Evolutionary conservation across 2,888 invertebrate species (phyloP), one percentile per base, ranked within the genome.

Genomic region (Cryptocephalus moraei): DNA sequence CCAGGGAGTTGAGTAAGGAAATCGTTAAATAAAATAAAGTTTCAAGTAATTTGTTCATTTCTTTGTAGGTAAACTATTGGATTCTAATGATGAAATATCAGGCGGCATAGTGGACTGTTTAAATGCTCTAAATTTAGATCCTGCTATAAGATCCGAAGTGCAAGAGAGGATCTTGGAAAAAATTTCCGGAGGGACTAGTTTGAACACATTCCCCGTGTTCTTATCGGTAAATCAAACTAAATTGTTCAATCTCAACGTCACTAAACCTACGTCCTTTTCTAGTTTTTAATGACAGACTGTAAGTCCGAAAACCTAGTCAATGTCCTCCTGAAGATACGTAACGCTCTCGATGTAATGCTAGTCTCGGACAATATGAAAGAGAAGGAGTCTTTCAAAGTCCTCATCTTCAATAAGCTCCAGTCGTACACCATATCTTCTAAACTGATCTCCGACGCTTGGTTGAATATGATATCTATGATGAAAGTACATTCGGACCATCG

Each of bases 51-150:
- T 22, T 22, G 22, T 22, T 22, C 3, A 2, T 22, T 22, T 22
- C 3, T 22, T 36, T 36, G n/a, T 36, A 36, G 36, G 36, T 12
- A 36, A 36, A 62, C 71, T 83, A 44, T 66, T 85, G 55, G 76
- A 75, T 54, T 74, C 76, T 49, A 77, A 79, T 52, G 58, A 61
- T 14, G 60, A 62, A 34, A 66, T 85, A 32, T 78, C 78, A 14
- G 78, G 76, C 32, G 78, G 80, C 22, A 77, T 84, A 57, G 70
- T 86, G 49, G 81, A 84, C 50, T 82, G 83, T 56, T 70, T 86
- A 40, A 75, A 79, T 38, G 78, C 80, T 56, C 70, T 86, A 36
- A 77, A 76, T 53, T 68, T 85, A 43, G 74, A 76, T 42, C 70
- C 73, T 53, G 75, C 76, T 11, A 75, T 76, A 47, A 75, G 77